Percentiles rank a stretch among this genome's conserved stretches.
Evolutionary conservation across 1,140 invertebrate genomes (phyloP).

Genomic region (Zaprionus tsacasi): DNA sequence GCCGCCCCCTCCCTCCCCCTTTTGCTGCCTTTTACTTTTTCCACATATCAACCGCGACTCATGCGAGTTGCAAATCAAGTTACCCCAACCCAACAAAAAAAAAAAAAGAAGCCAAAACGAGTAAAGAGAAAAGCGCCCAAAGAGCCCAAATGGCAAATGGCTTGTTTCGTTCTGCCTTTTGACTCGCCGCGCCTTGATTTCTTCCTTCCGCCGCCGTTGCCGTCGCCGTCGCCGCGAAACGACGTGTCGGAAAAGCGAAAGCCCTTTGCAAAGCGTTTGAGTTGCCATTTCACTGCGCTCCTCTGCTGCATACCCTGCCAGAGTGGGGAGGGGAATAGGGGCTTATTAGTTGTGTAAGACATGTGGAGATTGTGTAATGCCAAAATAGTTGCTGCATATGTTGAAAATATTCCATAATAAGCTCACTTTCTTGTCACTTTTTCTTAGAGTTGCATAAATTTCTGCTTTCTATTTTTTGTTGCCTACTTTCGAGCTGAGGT

Average conservation of each 20-base stretch:
- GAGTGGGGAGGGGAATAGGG: neutral
- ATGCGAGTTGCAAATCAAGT: constrained; percentile 74
- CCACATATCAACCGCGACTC: constrained; percentile 42
- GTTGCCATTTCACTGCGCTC: constrained; percentile 3
- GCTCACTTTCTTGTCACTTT: neutral
- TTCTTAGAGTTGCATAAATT: too few species aligned
- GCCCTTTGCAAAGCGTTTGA: constrained; percentile 3
- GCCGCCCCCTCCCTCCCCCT: neutral
- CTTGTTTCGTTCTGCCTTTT: constrained; percentile 55
- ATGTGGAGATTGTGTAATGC: neutral
- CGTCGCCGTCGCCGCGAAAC: neutral
- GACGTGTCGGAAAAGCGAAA: constrained; percentile 6
- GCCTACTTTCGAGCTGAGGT: too few species aligned
- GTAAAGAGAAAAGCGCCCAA: constrained; percentile 6
- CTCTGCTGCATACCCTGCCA: neutral
- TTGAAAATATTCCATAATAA: neutral
- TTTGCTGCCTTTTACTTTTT: neutral
- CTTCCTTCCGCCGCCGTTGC: constrained; percentile 57
- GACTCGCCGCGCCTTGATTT: constrained; percentile 68
- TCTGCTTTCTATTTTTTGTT: neutral
- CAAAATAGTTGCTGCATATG: neutral
- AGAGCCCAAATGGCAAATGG: constrained; percentile 62
- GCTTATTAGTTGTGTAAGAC: constrained; percentile 2
- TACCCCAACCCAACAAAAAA: constrained; percentile 24
- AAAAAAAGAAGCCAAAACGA: constrained; percentile 30